Percentiles rank a stretch among this genome's conserved stretches.
phyloP scores from a whole-genome alignment of 2,797 vertebrate species.

The Hypotaenidia philippensis region DNA sequence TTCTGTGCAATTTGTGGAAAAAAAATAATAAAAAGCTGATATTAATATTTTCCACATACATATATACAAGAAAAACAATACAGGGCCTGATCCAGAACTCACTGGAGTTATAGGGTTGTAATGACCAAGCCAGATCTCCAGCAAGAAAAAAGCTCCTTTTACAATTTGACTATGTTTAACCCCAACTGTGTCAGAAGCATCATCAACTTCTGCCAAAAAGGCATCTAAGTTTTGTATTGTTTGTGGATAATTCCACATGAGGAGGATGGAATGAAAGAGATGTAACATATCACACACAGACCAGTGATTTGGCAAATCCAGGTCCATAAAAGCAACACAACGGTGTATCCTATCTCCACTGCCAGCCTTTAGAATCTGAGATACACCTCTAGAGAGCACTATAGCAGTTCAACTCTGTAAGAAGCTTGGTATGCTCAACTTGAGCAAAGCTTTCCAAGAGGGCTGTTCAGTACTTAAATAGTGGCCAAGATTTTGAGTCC shows the following conservation, averaged over 20 bases:
- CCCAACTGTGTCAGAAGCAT: not conserved
- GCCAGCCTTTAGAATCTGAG: not conserved
- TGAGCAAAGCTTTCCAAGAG: slow-evolving; percentile 36
- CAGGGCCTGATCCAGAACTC: not conserved
- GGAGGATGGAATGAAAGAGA: slow-evolving; percentile 3
- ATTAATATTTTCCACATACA: not conserved
- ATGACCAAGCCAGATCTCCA: not conserved
- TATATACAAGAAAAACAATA: not conserved
- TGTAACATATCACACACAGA: not conserved
- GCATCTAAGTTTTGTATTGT: not conserved
- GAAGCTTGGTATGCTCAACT: slow-evolving; percentile 20
- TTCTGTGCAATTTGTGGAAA: not conserved
- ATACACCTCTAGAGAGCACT: not conserved
- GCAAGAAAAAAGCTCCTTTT: not conserved
- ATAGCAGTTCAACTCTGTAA: not conserved
- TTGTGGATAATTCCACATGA: slow-evolving; percentile 9
- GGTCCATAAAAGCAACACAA: too few species aligned
- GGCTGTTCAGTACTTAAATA: not conserved
- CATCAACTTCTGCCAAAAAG: not conserved
- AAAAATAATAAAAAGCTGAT: not conserved
- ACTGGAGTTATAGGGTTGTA: not conserved
- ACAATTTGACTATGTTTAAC: not conserved
- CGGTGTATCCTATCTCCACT: not conserved
- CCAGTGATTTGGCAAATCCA: not conserved
- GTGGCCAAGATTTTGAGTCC: not conserved